Evolutionary conservation across 2,888 invertebrate genomes (phyloP), one percentile per base, ranked within the genome.

Genomic region (Ochlodes sylvanus): DNA sequence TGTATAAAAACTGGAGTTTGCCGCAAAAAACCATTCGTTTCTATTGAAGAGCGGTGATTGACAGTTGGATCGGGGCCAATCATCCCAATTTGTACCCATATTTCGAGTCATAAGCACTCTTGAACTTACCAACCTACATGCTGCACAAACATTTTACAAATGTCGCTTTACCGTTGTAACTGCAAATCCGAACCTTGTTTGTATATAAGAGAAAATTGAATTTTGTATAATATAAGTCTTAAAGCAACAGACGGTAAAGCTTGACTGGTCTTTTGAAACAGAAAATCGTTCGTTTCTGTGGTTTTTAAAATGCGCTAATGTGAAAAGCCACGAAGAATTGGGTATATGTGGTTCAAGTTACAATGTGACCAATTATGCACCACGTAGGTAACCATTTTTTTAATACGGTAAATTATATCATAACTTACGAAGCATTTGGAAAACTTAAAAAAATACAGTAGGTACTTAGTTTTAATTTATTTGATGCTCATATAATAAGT

Each of bases 61-160:
- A 83, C 83, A 79, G 79, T 66, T 76, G 76, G 82, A 80, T 79
- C 78, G 78, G 80, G 78, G 77, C 77, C 83, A 84, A 83, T 82
- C 84, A 82, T 79, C 80, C 82, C 84, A 90, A 88, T 88, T 88
- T 88, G 85, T 89, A 81, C 75, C 76, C 80, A 83, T 79, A 79
- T 78, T 60, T 69, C 47, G 69, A 76, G 72, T 76, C 69, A 73
- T 70, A 77, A 75, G 75, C 78, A 79, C 82, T 81, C 82, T 87
- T 68, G 76, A 77, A 38, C 27, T 27, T 5, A 75, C 77, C 78
- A 77, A 79, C 81, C 78, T 76, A 70, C 73, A 70, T 77, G 76
- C 77, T 80, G 79, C 75, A 75, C 77, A 76, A 78, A 77, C 72
- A 74, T 74, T 54, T 41, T 54, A 60, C 72, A 72, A 73, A 73